Evolutionary conservation across 2,888 invertebrate species (phyloP), one percentile per base, ranked within the genome.

Genomic region (Acanthosoma haemorrhoidale): DNA sequence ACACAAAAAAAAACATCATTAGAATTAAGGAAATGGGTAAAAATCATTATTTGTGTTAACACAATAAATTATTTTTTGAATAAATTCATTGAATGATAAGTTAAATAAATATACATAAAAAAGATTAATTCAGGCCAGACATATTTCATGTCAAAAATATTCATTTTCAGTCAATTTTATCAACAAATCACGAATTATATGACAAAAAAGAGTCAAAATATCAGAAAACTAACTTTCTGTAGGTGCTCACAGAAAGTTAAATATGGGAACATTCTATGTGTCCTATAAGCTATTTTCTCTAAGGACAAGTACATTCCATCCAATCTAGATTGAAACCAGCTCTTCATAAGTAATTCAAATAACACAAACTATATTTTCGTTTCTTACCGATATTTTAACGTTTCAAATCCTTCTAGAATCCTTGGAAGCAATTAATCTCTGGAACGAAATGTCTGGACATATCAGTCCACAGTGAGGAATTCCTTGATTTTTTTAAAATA

Each of bases 381-480:
- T 43, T 16, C 64, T 64, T 64, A 64, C 64, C 64, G 18, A 41
- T 43, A 43, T 15, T 38, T 38, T 31, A 18, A 5, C 21, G 11
- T 6, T n/a, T 15, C 8, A 43, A 3, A 9, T 4, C 34, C 34
- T 31, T 57, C n/a, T 67, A 57, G 21, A 32, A 67, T 25, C 67
- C 51, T 51, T 31, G 13, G 39, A 58, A 31, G 64, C 58, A 70
- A 70, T 70, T 70, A 70, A 59, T 63, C 57, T 16, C 36, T 66
- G 66, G 66, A 66, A 70, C 41, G 58, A 70, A 64, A 59, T 57
- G 70, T 43, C 72, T 66, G 69, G 59, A 71, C 67, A 72, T 69
- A 60, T 67, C 71, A 69, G 63, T 71, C 67, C 61, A 72, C 41
- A 51, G n/a, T 51, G 25, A 51, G 51, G 29, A 29, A 51, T 51